A percentile compares a stretch with the other conserved stretches of the same genome.
These are phyloP conservation scores for Semicossyphus pulcher DNA, from an alignment of 2,113 vertebrate species.

Conservation along the genomic window DNA sequence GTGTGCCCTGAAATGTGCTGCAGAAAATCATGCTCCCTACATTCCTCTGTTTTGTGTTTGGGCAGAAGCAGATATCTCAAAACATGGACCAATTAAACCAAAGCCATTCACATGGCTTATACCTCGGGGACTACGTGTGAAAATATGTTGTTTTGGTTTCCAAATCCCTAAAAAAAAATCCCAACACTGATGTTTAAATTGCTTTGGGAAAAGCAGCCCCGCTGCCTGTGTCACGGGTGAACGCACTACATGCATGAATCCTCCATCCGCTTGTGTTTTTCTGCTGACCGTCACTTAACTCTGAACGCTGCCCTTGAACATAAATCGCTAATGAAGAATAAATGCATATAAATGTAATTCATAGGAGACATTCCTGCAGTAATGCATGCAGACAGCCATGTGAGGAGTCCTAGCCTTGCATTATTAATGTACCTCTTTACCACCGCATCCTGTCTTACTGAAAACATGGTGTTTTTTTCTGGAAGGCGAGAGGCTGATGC, in stretches of 20 bases:
- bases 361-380: slow-evolving; percentile 16
- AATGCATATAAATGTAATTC: slow-evolving; percentile 65
- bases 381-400: slow-evolving; percentile 42
- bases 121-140: background rate
- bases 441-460: slow-evolving; percentile 16
- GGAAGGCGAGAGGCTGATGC: background rate
- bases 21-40: background rate
- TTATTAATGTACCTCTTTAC: slow-evolving; percentile 53
- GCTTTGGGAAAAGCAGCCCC: background rate
- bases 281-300: slow-evolving; percentile 18
- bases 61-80: background rate
- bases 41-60: background rate
- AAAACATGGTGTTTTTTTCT: slow-evolving; percentile 29
- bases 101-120: background rate
- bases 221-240: background rate
- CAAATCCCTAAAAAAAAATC: no score
- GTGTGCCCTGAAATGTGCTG: background rate
- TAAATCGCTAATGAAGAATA: slow-evolving; percentile 62
- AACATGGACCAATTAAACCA: background rate
- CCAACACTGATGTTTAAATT: background rate
- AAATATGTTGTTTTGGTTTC: background rate
- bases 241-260: background rate
- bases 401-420: slow-evolving; percentile 43
- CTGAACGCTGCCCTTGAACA: slow-evolving; percentile 48
- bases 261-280: background rate